Evolutionary conservation across 92 coral and sea anemone genomes (phyloP).

Genomic region (Meandrina meandrites): DNA sequence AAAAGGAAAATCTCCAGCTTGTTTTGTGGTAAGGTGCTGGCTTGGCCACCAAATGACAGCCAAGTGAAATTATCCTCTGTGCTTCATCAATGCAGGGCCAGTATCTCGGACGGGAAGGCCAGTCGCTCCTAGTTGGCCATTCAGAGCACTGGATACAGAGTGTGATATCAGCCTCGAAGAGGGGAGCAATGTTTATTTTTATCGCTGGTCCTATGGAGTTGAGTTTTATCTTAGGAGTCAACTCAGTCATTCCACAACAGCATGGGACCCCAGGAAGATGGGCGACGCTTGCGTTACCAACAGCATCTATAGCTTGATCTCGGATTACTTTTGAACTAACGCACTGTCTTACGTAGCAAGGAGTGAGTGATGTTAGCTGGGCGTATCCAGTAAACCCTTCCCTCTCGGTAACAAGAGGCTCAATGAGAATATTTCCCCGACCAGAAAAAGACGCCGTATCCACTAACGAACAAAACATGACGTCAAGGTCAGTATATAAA

Average conservation of each 20-base stretch:
- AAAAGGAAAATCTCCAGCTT: conserved; percentile 65
- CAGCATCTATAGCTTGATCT: conserved; percentile 8
- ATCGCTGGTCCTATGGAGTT: conserved; percentile 19
- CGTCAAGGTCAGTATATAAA: conserved; percentile 43
- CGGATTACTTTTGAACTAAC: conserved; percentile 9
- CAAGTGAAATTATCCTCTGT: conserved; percentile 43
- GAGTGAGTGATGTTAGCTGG: conserved; percentile 18
- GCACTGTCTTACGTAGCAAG: conserved; percentile 3
- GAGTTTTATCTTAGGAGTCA: not conserved
- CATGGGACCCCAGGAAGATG: conserved; percentile 19
- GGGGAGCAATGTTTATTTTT: not conserved
- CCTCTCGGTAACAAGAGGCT: conserved; percentile 1
- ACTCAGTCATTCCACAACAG: too few relatives aligned
- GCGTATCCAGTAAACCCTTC: conserved; percentile 31
- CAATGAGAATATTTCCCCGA: conserved; percentile 25
- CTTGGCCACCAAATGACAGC: conserved; percentile 59
- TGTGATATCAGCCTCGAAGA: conserved; percentile 40
- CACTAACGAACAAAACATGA: conserved; percentile 44
- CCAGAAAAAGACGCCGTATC: conserved; percentile 46
- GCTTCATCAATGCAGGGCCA: conserved; percentile 54
- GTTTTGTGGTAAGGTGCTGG: conserved; percentile 34
- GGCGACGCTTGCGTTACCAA: not conserved
- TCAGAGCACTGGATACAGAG: conserved; percentile 44
- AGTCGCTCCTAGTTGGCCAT: conserved; percentile 56
- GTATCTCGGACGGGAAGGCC: conserved; percentile 40